Evolutionary conservation across 2,797 vertebrate species (phyloP).

Genomic region (Myripristis murdjan): DNA sequence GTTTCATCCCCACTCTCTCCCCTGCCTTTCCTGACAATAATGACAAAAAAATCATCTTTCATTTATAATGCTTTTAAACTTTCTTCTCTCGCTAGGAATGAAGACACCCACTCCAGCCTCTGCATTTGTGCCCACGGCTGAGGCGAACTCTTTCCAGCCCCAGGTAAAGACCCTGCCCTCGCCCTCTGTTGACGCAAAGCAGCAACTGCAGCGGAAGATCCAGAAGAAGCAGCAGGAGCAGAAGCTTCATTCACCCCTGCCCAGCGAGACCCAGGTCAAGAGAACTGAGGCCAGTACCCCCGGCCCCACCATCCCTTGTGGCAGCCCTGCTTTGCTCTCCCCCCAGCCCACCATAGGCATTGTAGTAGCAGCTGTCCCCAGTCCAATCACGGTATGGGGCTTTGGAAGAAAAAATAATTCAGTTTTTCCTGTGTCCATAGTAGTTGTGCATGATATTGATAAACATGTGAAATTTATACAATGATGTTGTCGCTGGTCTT

Average conservation of each 20-base stretch:
- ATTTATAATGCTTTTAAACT: neutral
- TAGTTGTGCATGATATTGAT: neutral
- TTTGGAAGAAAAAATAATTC: neutral
- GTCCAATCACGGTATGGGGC: conserved; percentile 94
- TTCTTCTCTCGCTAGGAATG: conserved; percentile 85
- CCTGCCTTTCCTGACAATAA: no score
- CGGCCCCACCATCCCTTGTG: conserved; percentile 91
- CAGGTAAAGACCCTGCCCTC: conserved; percentile 97
- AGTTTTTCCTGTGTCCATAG: neutral
- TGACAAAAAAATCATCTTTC: no score
- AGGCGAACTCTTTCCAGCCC: conserved; percentile 96
- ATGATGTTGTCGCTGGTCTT: conserved; percentile 36
- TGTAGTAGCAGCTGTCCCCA: conserved; percentile 96
- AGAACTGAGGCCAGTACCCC: conserved; percentile 88
- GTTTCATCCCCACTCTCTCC: no score
- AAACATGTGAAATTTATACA: conserved; percentile 1
- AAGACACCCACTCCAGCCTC: conserved; percentile 95
- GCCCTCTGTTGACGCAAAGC: conserved; percentile 96
- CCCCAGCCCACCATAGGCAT: conserved; percentile 98
- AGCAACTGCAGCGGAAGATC: conserved; percentile 98
- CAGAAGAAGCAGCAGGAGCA: conserved; percentile 99
- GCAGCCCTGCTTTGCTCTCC: conserved; percentile 95
- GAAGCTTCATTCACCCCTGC: conserved; percentile 96
- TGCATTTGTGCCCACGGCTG: conserved; percentile 96
- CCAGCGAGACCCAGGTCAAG: conserved; percentile 90